Conservation (phyloP, 1,140 invertebrate species). For the Phortica variegata region DNA sequence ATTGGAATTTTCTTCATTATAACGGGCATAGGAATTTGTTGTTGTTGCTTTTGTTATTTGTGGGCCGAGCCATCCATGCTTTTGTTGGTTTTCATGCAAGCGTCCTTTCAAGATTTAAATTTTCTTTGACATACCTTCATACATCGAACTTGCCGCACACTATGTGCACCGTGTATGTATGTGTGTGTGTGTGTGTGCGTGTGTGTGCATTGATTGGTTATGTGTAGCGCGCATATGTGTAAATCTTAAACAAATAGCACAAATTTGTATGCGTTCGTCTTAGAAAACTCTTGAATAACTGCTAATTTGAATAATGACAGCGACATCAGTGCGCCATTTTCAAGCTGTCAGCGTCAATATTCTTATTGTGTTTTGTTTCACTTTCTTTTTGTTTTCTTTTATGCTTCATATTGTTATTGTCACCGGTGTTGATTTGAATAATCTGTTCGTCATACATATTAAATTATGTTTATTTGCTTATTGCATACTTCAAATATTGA, state of each 20-base stretch:
- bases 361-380: no score
- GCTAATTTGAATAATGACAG: constrained; percentile 54
- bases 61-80: background rate
- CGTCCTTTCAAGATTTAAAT: no score
- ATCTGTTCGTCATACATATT: no score
- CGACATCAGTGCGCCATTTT: constrained; percentile 49
- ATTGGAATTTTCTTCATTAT: constrained; percentile 1
- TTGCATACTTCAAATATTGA: no score
- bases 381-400: constrained; percentile 14
- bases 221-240: constrained; percentile 34
- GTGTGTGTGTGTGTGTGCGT: constrained; percentile 3
- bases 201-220: constrained; percentile 5
- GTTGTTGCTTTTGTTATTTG: background rate
- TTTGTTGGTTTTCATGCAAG: no score
- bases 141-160: constrained; percentile 23
- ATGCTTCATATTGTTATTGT: constrained; percentile 1
- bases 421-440: constrained; percentile 28
- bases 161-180: constrained; percentile 4
- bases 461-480: no score
- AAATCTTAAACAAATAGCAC: no score
- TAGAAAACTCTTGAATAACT: no score
- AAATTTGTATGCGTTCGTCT: no score
- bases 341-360: constrained; percentile 23
- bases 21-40: background rate
- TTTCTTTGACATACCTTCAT: constrained; percentile 22